Percentiles rank a stretch among this genome's conserved stretches.
phyloP scores from a whole-genome alignment of 2,113 vertebrate genomes.

The Phoenicopterus ruber region DNA sequence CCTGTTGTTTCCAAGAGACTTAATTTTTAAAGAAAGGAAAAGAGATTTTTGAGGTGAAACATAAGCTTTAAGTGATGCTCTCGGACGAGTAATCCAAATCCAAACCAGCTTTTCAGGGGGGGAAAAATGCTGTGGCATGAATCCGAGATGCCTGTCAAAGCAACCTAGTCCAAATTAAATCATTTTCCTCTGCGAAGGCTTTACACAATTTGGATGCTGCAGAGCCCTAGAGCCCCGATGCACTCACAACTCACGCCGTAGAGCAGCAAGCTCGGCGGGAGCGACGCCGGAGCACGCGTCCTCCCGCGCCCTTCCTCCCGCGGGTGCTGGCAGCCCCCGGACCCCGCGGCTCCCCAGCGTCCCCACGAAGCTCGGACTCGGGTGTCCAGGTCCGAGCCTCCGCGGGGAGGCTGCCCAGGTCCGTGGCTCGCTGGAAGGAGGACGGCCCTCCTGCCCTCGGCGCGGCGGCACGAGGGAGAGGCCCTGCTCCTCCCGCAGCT shows the following conservation, averaged over 20 bases:
- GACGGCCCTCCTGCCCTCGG: background rate
- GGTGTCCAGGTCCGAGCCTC: background rate
- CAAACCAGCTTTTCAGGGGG: background rate
- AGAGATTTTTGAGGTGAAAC: background rate
- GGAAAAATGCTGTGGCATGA: background rate
- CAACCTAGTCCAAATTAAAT: background rate
- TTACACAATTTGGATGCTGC: background rate
- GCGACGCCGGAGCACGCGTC: rapidly evolving
- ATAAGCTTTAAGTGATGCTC: background rate
- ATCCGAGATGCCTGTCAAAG: background rate
- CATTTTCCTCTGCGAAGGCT: background rate
- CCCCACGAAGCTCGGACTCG: background rate
- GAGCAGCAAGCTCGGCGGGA: background rate
- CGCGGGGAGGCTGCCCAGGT: background rate
- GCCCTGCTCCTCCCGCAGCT: background rate
- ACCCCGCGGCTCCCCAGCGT: background rate
- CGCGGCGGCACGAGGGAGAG: too few species aligned
- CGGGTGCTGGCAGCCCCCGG: background rate
- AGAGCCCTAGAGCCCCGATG: background rate
- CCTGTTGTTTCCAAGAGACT: background rate
- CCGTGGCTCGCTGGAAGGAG: background rate
- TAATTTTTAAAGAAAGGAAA: background rate
- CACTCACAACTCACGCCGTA: rapidly evolving
- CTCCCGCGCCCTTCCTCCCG: background rate
- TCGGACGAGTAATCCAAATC: background rate